A percentile compares a stretch with the other conserved stretches of the same genome.
These are phyloP conservation scores for Larimichthys polyactis DNA, from an alignment of 2,113 vertebrate genomes.

Conservation along the genomic window DNA sequence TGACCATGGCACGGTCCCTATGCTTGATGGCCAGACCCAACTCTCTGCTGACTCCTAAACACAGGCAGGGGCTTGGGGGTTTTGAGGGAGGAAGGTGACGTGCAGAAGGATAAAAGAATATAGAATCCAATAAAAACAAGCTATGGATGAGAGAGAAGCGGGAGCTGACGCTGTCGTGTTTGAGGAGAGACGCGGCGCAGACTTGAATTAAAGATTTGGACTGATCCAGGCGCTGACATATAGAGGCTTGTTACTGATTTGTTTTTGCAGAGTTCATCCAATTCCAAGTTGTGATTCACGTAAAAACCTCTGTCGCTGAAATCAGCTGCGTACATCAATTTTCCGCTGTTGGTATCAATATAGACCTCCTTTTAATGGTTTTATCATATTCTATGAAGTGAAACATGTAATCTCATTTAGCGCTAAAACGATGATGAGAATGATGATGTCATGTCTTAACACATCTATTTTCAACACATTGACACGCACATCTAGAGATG, in stretches of 20 bases:
- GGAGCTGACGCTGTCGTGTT: not conserved
- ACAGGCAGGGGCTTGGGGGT: not conserved
- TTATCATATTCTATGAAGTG: not conserved
- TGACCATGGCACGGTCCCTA: not conserved
- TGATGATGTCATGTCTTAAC: not conserved
- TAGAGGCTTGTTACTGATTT: constrained; percentile 9
- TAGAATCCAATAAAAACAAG: constrained; percentile 34
- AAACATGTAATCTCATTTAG: not conserved
- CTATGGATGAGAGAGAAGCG: not conserved
- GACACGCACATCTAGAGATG: not conserved
- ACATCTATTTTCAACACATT: not conserved
- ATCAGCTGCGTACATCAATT: not conserved
- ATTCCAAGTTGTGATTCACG: constrained; percentile 9
- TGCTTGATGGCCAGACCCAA: not conserved
- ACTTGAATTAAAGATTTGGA: not conserved
- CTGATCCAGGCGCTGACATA: constrained; percentile 11
- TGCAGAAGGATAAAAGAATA: constrained; percentile 12
- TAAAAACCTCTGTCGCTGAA: not conserved
- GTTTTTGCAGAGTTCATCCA: not conserved
- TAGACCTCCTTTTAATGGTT: not conserved
- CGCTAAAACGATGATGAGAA: not conserved
- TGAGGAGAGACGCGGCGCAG: not conserved
- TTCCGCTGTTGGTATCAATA: not conserved
- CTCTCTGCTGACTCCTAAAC: constrained; percentile 11
- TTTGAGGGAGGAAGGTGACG: not conserved